Evolutionary conservation across 2,797 vertebrate genomes (phyloP), one percentile per base, ranked within the genome.

Genomic region (Pteronotus mesoamericanus): DNA sequence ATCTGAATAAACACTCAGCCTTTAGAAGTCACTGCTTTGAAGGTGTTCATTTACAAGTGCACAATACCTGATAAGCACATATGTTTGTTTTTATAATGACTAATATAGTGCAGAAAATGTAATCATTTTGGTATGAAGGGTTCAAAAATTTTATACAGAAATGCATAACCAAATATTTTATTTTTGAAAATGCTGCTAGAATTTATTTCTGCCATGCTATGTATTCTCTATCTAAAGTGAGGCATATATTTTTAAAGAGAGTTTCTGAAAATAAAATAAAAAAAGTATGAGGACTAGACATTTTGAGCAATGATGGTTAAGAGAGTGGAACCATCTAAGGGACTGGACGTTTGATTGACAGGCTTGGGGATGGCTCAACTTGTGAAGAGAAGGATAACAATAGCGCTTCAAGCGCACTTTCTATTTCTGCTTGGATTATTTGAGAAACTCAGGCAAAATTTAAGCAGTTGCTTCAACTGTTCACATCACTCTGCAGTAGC

Each of bases 401-500:
- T 91, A 94, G 89, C 74, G 96, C 96, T 97, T 95, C 86, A 80
- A 97, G 96, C 95, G 77, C 95, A 96, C 94, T 96, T 96, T 96
- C 96, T 95, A 96, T 98, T 97, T 97, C 96, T 98, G 96, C 95
- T 97, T 96, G 94, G 96, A 94, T 96, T 96, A 91, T 93, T 97
- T 96, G 89, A 96, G 92, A 96, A 96, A 97, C 69, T 94, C 96
- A 51, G 86, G 75, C 78, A 93, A 87, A 94, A 96, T 91, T 94
- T 97, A 96, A 96, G 86, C 69, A 55, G 59, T 71, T 87, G 59
- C 96, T 97, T 96, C 79, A 42, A 16, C 91, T 82, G 88, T 89
- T 96, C 96, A 95, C 96, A 93, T 96, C 91, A 84, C 94, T 92
- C 86, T 86, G 96, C 89, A 57, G 89, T 26, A 87, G 95, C 93